Evolutionary conservation across 2,888 invertebrate genomes (phyloP).

Genomic region (Oligia strigilis): DNA sequence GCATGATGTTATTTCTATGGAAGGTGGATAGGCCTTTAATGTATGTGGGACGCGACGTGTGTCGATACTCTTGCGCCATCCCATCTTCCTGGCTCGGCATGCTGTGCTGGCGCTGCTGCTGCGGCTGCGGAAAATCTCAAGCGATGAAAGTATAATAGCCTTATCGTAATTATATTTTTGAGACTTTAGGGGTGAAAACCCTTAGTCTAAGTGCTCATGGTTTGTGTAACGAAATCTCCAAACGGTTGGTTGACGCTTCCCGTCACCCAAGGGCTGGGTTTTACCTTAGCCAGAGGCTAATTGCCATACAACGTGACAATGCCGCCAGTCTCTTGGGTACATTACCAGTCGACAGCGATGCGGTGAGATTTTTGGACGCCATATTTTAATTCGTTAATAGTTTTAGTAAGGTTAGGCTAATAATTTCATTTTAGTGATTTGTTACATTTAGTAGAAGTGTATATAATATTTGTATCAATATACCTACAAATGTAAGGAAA

Average conservation of each 20-base stretch:
- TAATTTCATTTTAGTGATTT: too few species aligned
- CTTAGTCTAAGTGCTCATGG: too few species aligned
- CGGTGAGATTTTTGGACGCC: too few species aligned
- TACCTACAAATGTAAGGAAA: too few species aligned
- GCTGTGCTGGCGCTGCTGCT: not conserved
- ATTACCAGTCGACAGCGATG: too few species aligned
- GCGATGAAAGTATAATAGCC: not conserved
- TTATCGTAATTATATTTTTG: not conserved
- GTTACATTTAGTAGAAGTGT: not conserved
- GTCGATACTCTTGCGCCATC: not conserved
- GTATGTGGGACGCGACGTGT: not conserved
- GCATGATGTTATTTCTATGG: not conserved
- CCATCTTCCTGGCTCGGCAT: not conserved
- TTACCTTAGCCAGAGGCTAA: not conserved
- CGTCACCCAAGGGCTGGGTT: not conserved
- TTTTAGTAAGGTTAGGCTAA: too few species aligned
- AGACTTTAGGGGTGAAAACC: too few species aligned
- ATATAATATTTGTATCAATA: too few species aligned
- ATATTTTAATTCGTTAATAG: too few species aligned
- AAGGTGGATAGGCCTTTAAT: not conserved
- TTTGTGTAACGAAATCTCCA: not conserved
- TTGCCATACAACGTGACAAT: not conserved
- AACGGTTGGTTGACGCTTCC: not conserved
- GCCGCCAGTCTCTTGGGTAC: too few species aligned
- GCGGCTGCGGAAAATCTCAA: not conserved